Evolutionary conservation across 2,113 vertebrate species (phyloP), one percentile per base, ranked within the genome.

Genomic region (Brachirus orientalis): DNA sequence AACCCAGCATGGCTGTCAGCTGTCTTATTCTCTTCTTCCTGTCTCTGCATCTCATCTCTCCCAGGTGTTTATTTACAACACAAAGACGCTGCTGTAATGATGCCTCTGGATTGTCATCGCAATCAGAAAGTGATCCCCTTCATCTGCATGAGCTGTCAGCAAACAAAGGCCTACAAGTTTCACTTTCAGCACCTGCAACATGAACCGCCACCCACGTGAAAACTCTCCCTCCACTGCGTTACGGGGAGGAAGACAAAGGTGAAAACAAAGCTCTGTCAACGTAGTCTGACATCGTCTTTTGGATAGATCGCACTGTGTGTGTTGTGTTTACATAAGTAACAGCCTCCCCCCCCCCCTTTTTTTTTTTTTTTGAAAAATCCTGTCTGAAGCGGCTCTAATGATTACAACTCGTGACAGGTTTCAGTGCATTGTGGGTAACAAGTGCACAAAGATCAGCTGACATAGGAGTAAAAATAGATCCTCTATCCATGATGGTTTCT

Each of bases 21-120:
- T 41, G 22, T 67, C 62, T 64, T 79, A 50, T 72, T n/a, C 8
- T 20, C 71, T 40, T 45, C 40, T 43, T 48, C 61, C 53, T 33
- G 59, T 56, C 67, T 75, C 45, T 64, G 18, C 12, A 17, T 59
- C 54, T 75, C 43, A 16, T 75, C 46, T 84, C 68, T 75, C 69
- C 60, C 70, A 78, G 77, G 70, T 82, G 85, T 89, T 88, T 87
- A 80, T 84, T 79, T 79, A 72, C 80, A 63, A 77, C 70, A 63
- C 80, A 80, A 79, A 85, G 69, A 70, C 3, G 10, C 8, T 1
- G 28, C 75, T 84, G 82, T 86, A 86, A 86, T 83, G 86, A 88
- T 58, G 65, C 83, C 69, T 63, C 77, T 18, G 71, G 68, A 45
- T 79, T 83, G 87, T 86, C 84, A 79, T 62, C 73, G 69, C 50